Percentiles rank a stretch among this genome's conserved stretches.
These are phyloP conservation scores for Pan troglodytes DNA, from an alignment of 2,113 vertebrate genomes.

Conservation along the genomic window DNA sequence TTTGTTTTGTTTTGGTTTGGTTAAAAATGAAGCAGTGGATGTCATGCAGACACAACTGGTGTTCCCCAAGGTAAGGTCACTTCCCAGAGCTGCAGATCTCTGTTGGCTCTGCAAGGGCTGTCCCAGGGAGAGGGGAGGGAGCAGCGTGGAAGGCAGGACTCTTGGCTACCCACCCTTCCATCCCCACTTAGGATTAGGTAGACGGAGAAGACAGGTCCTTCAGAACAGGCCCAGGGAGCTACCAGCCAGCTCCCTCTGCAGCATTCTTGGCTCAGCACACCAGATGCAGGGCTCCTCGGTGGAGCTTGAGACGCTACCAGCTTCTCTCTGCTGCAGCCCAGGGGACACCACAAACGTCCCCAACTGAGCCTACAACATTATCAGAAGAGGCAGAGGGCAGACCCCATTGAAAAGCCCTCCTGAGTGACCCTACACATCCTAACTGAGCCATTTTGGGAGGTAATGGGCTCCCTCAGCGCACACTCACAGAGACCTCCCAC, in stretches of 20 bases:
- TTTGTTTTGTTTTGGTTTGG: not conserved
- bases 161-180: too few relatives aligned
- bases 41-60: not conserved
- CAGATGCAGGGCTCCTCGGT: not conserved
- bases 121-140: not conserved
- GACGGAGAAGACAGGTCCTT: not conserved
- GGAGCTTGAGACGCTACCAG: not conserved
- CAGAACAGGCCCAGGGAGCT: not conserved
- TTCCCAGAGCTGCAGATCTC: not conserved
- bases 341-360: not conserved
- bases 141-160: not conserved
- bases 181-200: not conserved
- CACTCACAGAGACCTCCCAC: not conserved
- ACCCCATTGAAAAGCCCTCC: not conserved
- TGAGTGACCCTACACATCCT: not conserved
- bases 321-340: not conserved
- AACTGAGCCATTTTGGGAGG: not conserved
- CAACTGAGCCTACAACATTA: rapidly evolving
- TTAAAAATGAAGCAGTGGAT: not conserved
- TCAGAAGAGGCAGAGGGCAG: not conserved
- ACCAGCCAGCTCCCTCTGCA: rapidly evolving
- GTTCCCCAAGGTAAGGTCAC: not conserved
- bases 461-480: not conserved
- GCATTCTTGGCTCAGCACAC: not conserved
- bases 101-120: not conserved